Base-by-base conservation (phyloP, 2,113 vertebrate species). In the Phyllopteryx taeniolatus region DNA sequence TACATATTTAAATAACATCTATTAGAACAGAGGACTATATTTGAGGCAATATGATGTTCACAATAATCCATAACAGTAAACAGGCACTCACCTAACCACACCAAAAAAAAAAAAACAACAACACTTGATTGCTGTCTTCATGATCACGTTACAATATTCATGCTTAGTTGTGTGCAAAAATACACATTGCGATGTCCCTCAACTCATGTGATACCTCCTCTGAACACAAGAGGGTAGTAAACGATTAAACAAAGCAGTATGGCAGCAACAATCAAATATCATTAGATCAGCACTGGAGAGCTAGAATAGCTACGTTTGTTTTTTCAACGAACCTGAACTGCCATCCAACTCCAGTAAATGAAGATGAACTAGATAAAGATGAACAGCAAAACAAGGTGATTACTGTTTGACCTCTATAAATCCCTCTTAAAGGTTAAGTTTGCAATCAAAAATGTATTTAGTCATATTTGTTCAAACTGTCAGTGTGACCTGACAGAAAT, bases 251-350 rank as follows among this genome's bases (percentile, higher is more conserved):
- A 20, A 8, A 9, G 4, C 8, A 39, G 14, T 12, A 7, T 5
- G 13, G 33, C 11, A 60, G 11, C 5, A 33, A 13, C 56, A 27
- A 11, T 27, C 1, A 57, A 57, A 27, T 2, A 12, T 12, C 22
- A 54, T 2, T 47, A 47, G 1, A 27, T 61, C 61, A 44, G 35
- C 59, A 61, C 3, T 14, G 59, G 47, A 67, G 4, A 71, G 62
- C 70, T 63, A 42, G 66, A 39, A 39, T 39, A 39, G 35, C 6
- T 27, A 53, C 15, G 27, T 54, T 53, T 73, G 27, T 46, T 59
- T 73, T 35, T 72, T 53, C 4, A 33, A 33, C 77, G 20, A 47
- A 67, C n/a, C 51, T 76, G 43, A 60, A 12, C 61, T 68, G 79
- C 73, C 56, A 85, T 56, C 35, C 44, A 46, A 8, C 77, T 61